These are phyloP conservation scores for Nematolebias whitei DNA, from an alignment of 2,113 vertebrate genomes.

Conservation along the genomic window DNA sequence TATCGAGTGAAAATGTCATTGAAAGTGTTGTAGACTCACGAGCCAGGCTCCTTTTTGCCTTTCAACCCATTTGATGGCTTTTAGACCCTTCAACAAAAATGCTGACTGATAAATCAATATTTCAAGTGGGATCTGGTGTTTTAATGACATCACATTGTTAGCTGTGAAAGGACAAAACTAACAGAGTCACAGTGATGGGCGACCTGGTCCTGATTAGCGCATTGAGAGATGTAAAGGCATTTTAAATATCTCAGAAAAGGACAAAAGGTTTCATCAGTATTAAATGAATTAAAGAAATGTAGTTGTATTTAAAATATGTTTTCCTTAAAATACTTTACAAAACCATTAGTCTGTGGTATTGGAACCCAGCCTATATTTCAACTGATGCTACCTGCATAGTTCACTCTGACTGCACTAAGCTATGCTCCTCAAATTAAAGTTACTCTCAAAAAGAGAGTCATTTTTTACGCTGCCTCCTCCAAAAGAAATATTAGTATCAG, in stretches of 20 bases:
- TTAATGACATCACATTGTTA: constrained; percentile 51
- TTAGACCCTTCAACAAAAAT: constrained; percentile 55
- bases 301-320: too few relatives aligned
- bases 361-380: too few relatives aligned
- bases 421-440: not conserved
- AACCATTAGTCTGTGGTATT: too few relatives aligned
- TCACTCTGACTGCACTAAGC: too few relatives aligned
- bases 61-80: constrained; percentile 57
- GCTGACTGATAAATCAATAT: constrained; percentile 65
- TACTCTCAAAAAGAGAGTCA: not conserved
- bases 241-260: constrained; percentile 58
- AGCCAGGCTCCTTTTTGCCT: constrained; percentile 37
- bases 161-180: constrained; percentile 49
- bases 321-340: too few relatives aligned
- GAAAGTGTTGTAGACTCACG: constrained; percentile 33
- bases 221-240: constrained; percentile 44
- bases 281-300: constrained; percentile 53
- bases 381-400: not conserved
- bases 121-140: constrained; percentile 52
- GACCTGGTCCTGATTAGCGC: constrained; percentile 32
- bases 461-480: not conserved
- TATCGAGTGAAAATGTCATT: constrained; percentile 63
- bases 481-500: not conserved
- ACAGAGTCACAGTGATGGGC: constrained; percentile 38
- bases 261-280: not conserved